These are phyloP conservation scores for Nephrotoma guestfalica DNA, from an alignment of 2,888 invertebrate genomes.

Conservation along the genomic window DNA sequence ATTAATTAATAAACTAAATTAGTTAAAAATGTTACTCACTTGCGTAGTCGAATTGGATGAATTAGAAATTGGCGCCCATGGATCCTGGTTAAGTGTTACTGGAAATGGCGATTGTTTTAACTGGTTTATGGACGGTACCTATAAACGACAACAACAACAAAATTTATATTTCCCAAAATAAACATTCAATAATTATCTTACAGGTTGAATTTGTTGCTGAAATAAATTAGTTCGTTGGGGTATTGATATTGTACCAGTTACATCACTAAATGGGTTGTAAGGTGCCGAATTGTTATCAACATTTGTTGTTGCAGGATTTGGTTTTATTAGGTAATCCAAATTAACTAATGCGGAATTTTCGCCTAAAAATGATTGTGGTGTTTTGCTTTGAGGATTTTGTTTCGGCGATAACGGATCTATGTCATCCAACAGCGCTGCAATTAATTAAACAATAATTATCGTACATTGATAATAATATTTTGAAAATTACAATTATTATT, in stretches of 20 bases:
- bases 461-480: background rate
- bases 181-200: constrained; percentile 14
- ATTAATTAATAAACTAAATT: background rate
- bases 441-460: background rate
- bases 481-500: constrained; percentile 27
- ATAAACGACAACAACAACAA: background rate
- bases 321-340: constrained; percentile 85
- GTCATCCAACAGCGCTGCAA: constrained; percentile 28
- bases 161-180: background rate
- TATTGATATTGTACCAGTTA: constrained; percentile 12
- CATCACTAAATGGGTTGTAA: constrained; percentile 33
- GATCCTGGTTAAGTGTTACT: constrained; percentile 32
- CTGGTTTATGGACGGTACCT: constrained; percentile 36
- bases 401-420: constrained; percentile 30
- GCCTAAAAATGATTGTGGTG: constrained; percentile 90
- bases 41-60: constrained; percentile 23
- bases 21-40: constrained; percentile 19
- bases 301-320: constrained; percentile 23
- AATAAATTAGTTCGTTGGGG: constrained; percentile 41
- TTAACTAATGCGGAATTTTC: constrained; percentile 95
- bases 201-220: constrained; percentile 36
- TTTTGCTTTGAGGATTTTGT: constrained; percentile 41
- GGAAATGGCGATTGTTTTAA: constrained; percentile 32
- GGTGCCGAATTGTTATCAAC: constrained; percentile 20
- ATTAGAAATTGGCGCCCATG: constrained; percentile 29